Evolutionary conservation across 1,140 invertebrate genomes (phyloP).

Genomic region (Metopolophium dirhodum): DNA sequence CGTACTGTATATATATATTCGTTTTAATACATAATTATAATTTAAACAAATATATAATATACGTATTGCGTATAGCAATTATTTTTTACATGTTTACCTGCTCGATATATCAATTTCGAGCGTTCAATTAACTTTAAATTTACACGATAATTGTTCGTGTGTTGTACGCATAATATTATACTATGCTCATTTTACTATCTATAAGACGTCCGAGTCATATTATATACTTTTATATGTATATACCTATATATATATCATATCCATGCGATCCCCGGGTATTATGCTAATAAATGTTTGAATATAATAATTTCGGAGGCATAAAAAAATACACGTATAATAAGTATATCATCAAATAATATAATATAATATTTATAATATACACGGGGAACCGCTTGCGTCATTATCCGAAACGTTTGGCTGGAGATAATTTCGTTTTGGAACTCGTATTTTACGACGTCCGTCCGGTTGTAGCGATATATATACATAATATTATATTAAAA

Average conservation of each 20-base stretch:
- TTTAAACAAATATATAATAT: not conserved
- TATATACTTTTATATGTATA: not conserved
- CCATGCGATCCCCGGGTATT: not conserved
- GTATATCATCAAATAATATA: not conserved
- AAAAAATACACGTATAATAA: not conserved
- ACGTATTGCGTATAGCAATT: not conserved
- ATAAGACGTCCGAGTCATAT: not conserved
- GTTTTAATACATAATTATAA: not conserved
- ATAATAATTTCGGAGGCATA: not conserved
- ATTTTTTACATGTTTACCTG: not conserved
- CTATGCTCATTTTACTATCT: not conserved
- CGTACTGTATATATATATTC: not conserved
- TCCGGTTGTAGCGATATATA: not conserved
- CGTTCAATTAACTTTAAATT: constrained; percentile 23
- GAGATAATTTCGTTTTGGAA: not conserved
- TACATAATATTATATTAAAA: not conserved
- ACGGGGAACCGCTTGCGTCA: not conserved
- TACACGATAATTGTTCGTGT: not conserved
- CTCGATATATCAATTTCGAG: not conserved
- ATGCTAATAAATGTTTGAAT: constrained; percentile 6
- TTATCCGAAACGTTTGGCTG: not conserved
- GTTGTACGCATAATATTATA: not conserved
- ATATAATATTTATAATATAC: not conserved
- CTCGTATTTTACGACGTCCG: constrained; percentile 2
- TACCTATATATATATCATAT: not conserved